Evolutionary conservation across 2,797 vertebrate species (phyloP).

Genomic region (Heteromormyrus szaboi): DNA sequence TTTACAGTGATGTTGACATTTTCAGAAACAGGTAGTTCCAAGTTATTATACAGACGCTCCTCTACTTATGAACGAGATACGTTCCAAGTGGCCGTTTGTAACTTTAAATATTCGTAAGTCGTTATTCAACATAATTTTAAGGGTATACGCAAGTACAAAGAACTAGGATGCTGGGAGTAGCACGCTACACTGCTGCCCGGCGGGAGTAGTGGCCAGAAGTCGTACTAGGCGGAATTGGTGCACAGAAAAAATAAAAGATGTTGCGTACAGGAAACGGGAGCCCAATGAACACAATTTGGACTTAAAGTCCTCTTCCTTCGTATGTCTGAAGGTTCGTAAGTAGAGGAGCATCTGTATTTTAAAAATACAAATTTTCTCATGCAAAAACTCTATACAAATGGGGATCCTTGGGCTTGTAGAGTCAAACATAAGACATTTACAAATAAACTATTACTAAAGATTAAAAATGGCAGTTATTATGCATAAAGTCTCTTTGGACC

Average conservation of each 20-base stretch:
- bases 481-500: background rate
- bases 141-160: background rate
- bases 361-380: background rate
- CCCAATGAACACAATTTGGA: background rate
- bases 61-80: background rate
- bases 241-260: background rate
- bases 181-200: background rate
- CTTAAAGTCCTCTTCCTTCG: background rate
- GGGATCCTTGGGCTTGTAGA: background rate
- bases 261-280: background rate
- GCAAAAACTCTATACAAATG: background rate
- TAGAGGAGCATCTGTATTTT: background rate
- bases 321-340: background rate
- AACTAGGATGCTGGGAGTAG: background rate
- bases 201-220: background rate
- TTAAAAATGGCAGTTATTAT: background rate
- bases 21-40: background rate
- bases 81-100: background rate
- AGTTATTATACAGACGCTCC: background rate
- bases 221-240: background rate
- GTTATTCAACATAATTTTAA: background rate
- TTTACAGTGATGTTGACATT: background rate
- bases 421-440: background rate
- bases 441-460: background rate
- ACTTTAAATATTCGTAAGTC: background rate